Conservation (phyloP, 2,113 vertebrate species). For the Atherinomorus stipes region DNA sequence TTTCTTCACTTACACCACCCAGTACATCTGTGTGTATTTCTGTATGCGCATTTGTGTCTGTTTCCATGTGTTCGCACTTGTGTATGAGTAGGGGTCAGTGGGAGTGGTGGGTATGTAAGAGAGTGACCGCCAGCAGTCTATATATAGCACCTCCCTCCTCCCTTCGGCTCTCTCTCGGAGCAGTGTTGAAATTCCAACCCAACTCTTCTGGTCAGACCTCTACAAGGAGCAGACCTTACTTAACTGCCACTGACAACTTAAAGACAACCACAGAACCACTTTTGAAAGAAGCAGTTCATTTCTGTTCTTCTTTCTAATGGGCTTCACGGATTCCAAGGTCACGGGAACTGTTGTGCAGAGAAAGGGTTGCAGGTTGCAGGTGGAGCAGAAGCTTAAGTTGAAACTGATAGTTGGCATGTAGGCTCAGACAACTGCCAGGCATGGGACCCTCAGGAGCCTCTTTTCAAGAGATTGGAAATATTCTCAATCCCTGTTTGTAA, state of each 20-base stretch:
- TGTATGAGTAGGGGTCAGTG: constrained; percentile 79
- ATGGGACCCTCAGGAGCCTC: constrained; percentile 39
- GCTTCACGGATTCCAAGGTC: constrained; percentile 46
- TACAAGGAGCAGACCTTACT: constrained; percentile 68
- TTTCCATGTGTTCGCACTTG: constrained; percentile 54
- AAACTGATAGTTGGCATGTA: constrained; percentile 51
- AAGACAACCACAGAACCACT: constrained; percentile 32
- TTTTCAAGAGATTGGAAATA: constrained; percentile 42
- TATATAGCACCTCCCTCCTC: constrained; percentile 92
- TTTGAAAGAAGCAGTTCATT: constrained; percentile 34
- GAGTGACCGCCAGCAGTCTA: constrained; percentile 90
- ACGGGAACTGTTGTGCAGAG: constrained; percentile 21
- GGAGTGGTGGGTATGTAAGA: constrained; percentile 91
- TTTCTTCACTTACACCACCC: constrained; percentile 12
- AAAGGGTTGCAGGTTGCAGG: constrained; percentile 22
- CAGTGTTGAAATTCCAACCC: constrained; percentile 92
- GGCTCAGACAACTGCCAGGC: constrained; percentile 42
- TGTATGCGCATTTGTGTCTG: constrained; percentile 7
- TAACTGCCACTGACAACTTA: constrained; percentile 62
- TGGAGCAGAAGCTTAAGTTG: constrained; percentile 45
- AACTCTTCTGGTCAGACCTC: constrained; percentile 81
- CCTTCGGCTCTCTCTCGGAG: constrained; percentile 84
- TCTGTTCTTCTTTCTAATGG: constrained; percentile 30
- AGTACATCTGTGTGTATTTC: constrained; percentile 17
- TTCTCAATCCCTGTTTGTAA: constrained; percentile 9